phyloP scores from a whole-genome alignment of 1,140 invertebrate genomes.

The Lysiphlebus fabarum region DNA sequence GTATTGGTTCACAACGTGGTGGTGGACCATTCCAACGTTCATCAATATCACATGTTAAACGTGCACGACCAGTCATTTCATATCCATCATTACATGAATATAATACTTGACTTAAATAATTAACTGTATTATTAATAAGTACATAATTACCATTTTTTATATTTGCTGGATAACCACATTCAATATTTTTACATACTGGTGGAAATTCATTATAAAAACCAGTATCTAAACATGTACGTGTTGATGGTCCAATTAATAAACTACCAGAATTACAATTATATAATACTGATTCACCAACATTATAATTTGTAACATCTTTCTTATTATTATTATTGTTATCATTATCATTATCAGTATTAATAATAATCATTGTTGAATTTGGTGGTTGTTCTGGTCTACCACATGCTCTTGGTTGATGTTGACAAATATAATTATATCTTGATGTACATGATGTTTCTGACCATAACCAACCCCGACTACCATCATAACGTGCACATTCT shows the following conservation, averaged over 20 bases:
- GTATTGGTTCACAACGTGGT: constrained; percentile 78
- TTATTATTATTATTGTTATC: constrained; percentile 21
- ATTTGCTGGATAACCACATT: constrained; percentile 84
- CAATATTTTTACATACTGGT: constrained; percentile 87
- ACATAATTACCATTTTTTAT: constrained; percentile 79
- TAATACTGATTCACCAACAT: constrained; percentile 82
- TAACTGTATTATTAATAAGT: constrained; percentile 78
- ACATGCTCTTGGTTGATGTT: constrained; percentile 88
- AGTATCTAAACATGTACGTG: constrained; percentile 80
- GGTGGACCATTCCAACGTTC: constrained; percentile 92
- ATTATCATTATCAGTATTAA: constrained; percentile 27
- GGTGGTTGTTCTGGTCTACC: constrained; percentile 88
- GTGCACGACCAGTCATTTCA: constrained; percentile 76
- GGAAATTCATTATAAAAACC: constrained; percentile 93
- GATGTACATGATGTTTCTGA: constrained; percentile 86
- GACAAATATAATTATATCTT: constrained; percentile 87
- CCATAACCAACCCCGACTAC: constrained; percentile 92
- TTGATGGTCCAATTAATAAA: constrained; percentile 78
- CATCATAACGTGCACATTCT: constrained; percentile 87
- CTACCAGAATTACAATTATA: constrained; percentile 85
- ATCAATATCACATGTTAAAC: constrained; percentile 86
- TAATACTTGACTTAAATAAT: constrained; percentile 79
- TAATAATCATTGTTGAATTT: constrained; percentile 81
- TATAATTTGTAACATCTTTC: constrained; percentile 60
- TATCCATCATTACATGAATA: constrained; percentile 82